Base-by-base conservation (phyloP, 1,140 invertebrate species). In the Drosophila bipectinata region DNA sequence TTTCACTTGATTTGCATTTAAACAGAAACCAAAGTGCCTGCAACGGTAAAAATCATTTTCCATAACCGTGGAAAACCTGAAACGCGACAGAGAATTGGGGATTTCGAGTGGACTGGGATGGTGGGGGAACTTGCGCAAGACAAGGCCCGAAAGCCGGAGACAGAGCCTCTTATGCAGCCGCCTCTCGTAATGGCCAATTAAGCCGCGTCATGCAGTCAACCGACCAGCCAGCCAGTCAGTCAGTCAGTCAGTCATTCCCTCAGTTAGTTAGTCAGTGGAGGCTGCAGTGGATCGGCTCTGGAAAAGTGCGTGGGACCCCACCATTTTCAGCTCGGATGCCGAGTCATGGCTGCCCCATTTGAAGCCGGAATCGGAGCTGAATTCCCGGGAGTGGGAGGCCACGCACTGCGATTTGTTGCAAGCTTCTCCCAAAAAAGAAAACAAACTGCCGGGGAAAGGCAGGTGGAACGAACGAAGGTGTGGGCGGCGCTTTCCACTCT, bases 1-100 rank as follows among this genome's bases (percentile, higher is more conserved):
- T 88, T 88, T 88, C 83, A 88, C 83, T 88, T 79, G 79, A 88
- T 88, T 88, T 88, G 84, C 83, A 88, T 88, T 49, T 45, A 18
- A 18, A 44, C 26, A 15, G 52, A 45, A 56, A 44, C 39, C 7
- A 53, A 47, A 57, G 37, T 41, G 47, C 41, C 64, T 34, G 63
- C 39, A 81, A 58, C 55, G 62, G 47, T 67, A 75, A 73, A 80
- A 74, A 79, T 79, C 47, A 79, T 83, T 83, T 84, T 56, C 66
- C 64, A 72, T 59, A 59, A 61, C 56, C 74, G 64, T 32, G 66
- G 61, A 55, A 87, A 87, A 75, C 75, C 77, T 57, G 75, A 88
- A 79, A 75, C 24, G 51, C 55, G 28, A 24, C 44, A 49, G 49
- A 81, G 74, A 88, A 82, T 82, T 55, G 39, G 37, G 47, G 10